Percentiles rank a stretch among this genome's conserved stretches.
Evolutionary conservation across 2,113 vertebrate genomes (phyloP).

Genomic region (Melozone crissalis): DNA sequence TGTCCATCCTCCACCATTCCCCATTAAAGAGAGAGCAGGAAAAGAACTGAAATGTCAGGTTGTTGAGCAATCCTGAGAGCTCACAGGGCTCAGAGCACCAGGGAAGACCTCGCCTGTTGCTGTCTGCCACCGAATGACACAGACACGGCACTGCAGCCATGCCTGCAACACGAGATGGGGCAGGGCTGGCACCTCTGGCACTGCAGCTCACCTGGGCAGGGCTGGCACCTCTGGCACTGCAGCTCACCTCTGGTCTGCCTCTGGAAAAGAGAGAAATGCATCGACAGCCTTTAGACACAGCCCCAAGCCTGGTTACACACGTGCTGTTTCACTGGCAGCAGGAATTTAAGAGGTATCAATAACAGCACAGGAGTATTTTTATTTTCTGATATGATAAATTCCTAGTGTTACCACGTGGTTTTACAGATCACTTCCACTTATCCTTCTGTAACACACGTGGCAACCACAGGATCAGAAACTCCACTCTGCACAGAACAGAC

Average conservation of each 20-base stretch:
- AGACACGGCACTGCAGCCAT: slow-evolving; percentile 54
- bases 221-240: no score
- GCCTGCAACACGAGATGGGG: slow-evolving; percentile 67
- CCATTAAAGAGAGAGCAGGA: neutral
- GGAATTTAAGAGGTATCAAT: no score
- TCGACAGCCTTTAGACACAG: accelerated
- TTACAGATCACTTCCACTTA: neutral
- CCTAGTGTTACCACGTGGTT: neutral
- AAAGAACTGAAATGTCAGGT: slow-evolving; percentile 20
- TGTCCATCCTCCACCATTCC: accelerated
- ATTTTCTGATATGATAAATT: neutral
- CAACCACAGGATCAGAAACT: neutral
- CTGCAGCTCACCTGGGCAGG: no score
- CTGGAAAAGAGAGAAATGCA: neutral
- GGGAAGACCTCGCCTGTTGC: slow-evolving; percentile 23
- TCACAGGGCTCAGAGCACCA: neutral
- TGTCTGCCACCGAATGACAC: slow-evolving; percentile 72
- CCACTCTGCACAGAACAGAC: neutral
- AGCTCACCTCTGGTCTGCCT: neutral
- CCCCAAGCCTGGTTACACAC: accelerated
- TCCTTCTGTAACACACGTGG: no score
- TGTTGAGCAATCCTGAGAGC: slow-evolving; percentile 23
- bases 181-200: neutral
- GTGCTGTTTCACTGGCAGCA: accelerated
- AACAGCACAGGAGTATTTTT: accelerated